Evolutionary conservation across 2,888 invertebrate genomes (phyloP), one percentile per base, ranked within the genome.

Genomic region (Ochropleura plecta): DNA sequence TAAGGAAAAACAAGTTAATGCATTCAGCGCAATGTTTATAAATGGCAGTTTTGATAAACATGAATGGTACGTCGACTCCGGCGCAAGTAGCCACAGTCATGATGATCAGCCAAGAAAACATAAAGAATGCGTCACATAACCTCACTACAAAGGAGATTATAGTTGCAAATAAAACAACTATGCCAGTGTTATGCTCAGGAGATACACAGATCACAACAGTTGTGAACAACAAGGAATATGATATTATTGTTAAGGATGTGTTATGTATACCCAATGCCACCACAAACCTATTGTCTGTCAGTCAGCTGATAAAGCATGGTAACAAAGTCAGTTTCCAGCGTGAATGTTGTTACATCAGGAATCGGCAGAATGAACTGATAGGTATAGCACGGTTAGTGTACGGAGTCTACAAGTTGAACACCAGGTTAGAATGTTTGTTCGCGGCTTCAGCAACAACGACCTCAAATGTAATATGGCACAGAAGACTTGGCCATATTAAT

Each of bases 151-250:
- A 62, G 44, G 62, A 62, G 42, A 40, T 64, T 64, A 49, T 30
- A 30, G 64, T 64, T 30, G 64, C 64, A 18, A 64, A 64, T 6
- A 64, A 18, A 49, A 49, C 20, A 20, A 64, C 64, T 18, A 40
- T 65, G 65, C 51, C 49, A 6, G 40, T 65, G 10, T 65, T 64
- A 30, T 65, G 65, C 6, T 65, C 51, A 10, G 65, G 65, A 18
- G 30, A 49, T 3, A 65, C 18, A 18, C 49, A 42, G 18, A 65
- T 65, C 18, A 65, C 51, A 3, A 51, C 49, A 5, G 49, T 51
- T 40, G 40, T 65, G 30, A 30, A 30, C 0, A 12, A 40, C 10
- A 51, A 51, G 9, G 18, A 49, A 49, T 40, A 49, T 16, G 49
- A 64, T 49, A 49, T 64, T 30, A 8, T 30, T 8, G 64, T 64